Conservation (phyloP, 2,113 vertebrate species). For the Tragelaphus scriptus region DNA sequence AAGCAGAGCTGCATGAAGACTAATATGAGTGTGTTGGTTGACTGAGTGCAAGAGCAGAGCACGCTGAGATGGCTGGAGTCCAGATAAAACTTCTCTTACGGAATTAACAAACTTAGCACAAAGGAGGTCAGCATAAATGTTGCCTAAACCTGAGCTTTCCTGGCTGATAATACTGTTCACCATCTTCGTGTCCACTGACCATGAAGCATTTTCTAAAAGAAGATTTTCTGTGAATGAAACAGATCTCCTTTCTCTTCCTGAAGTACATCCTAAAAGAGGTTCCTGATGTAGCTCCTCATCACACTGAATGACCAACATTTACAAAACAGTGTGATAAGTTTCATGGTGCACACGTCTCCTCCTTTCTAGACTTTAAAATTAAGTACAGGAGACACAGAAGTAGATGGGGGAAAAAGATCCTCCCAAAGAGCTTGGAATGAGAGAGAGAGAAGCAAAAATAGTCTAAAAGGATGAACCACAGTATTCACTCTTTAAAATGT, state of each 20-base stretch:
- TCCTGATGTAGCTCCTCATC: neutral
- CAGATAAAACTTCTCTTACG: neutral
- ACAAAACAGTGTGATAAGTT: neutral
- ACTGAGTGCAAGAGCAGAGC: neutral
- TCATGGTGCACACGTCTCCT: neutral
- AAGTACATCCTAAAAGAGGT: neutral
- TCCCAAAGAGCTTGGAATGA: neutral
- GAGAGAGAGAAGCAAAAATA: neutral
- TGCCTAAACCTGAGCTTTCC: neutral
- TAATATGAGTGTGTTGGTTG: accelerated
- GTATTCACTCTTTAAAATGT: neutral
- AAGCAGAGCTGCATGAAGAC: neutral
- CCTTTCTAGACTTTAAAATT: neutral
- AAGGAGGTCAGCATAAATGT: neutral
- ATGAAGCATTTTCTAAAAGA: neutral
- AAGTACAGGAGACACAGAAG: neutral
- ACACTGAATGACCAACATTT: neutral
- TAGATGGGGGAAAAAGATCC: neutral
- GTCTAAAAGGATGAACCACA: neutral
- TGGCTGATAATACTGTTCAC: neutral
- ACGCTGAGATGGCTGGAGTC: neutral
- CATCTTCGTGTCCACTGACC: neutral
- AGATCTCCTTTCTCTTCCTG: neutral
- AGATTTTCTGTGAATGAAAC: neutral
- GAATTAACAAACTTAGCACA: neutral